phyloP scores from a whole-genome alignment of 2,888 invertebrate species.

The Agrotis ipsilon region DNA sequence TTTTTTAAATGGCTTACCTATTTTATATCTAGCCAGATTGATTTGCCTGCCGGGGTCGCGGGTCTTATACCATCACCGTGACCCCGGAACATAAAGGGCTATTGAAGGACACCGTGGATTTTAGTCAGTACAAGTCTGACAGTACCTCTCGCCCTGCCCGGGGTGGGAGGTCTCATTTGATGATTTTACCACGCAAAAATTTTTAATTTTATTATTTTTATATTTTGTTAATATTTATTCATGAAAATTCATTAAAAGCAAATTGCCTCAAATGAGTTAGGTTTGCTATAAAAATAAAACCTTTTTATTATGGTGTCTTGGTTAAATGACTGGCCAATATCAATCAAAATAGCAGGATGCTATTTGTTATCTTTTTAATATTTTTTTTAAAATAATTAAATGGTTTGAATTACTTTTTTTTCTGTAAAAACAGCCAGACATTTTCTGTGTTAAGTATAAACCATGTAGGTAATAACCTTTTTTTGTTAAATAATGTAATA shows the following conservation, averaged over 20 bases:
- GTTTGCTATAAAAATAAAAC: background rate
- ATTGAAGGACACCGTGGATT: no score
- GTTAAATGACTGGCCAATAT: background rate
- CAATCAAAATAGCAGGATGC: background rate
- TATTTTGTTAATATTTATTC: background rate
- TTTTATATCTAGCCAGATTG: background rate
- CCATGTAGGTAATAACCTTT: background rate
- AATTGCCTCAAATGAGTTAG: background rate
- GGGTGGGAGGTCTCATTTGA: no score
- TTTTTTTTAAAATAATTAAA: background rate
- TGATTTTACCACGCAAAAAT: no score
- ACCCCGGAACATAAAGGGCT: no score
- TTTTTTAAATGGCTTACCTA: background rate
- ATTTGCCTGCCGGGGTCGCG: no score
- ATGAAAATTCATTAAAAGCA: background rate
- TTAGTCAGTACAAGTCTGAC: no score
- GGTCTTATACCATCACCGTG: no score
- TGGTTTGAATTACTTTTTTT: background rate
- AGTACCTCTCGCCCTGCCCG: no score
- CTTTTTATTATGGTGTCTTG: background rate
- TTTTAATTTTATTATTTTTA: no score
- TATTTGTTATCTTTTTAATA: background rate
- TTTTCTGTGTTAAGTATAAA: background rate
- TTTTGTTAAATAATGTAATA: background rate
- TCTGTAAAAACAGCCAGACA: background rate